Evolutionary conservation across 2,888 invertebrate genomes (phyloP), one percentile per base, ranked within the genome.

Genomic region (Acleris emargana): DNA sequence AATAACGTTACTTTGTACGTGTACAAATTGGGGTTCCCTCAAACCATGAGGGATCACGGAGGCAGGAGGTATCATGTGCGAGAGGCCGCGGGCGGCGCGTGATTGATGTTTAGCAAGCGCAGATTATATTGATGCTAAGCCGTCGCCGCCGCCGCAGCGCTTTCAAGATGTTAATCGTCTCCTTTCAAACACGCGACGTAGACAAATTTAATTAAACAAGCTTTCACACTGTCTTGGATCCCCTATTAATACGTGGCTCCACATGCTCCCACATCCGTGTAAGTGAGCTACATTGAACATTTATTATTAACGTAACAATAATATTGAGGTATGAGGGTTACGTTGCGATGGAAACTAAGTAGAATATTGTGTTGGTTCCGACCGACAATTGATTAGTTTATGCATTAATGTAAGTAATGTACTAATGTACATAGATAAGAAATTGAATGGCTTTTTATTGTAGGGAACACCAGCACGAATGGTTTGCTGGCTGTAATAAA

Each of bases 191-290:
- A 82, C 70, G 78, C 76, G 81, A 82, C 82, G 82, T 72, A 82
- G 81, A 82, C 84, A 83, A 87, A 89, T 87, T 87, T 84, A 87
- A 88, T 88, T 87, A 86, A 86, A 85, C 81, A 83, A 73, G 86
- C 84, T 86, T 84, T 83, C 79, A 84, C 84, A 78, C 80, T 77
- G 73, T 72, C 72, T 73, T 78, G 73, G 78, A 77, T 75, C 78
- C 77, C 80, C 78, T 78, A 78, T 82, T 83, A 86, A 84, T 84
- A 84, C 83, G 80, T 81, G 74, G 77, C 73, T 75, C 69, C 64
- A 76, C 76, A 74, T 69, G 71, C 74, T 76, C 75, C 76, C 75
- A 73, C 70, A 69, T 68, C 64, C 47, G 51, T 20, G 54, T 52
- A 68, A 67, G 68, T 71, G 67, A 70, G 55, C 61, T 68, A 50